Evolutionary conservation across 2,113 vertebrate species (phyloP), one percentile per base, ranked within the genome.

Genomic region (Notothenia coriiceps): DNA sequence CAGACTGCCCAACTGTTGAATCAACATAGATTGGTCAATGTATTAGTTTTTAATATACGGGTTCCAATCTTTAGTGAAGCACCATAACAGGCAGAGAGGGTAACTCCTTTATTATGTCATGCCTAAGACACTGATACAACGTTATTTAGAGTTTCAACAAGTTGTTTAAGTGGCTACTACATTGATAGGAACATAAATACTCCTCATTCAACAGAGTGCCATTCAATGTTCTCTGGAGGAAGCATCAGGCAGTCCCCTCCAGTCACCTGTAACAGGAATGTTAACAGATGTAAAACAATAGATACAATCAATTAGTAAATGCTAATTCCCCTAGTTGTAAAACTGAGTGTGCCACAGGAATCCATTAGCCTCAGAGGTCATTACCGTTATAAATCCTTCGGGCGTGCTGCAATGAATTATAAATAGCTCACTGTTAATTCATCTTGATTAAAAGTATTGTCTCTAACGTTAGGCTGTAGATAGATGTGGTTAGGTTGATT

Each of bases 401-500:
- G 77, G 77, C 77, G 66, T 55, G 70, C 71, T 18, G 63, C 74
- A 51, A 14, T 54, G 78, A 87, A 87, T 91, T 80, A 35, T 43
- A 62, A 80, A 89, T 13, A 80, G 52, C 25, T 70, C 46, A 14
- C 22, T 55, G 47, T 75, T 82, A 89, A 89, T 89, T 87, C 77
- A 86, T 87, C 72, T 82, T 10, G 29, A 87, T 90, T 82, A 54
- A 77, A 84, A 73, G 73, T 76, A 67, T 60, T 4, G 70, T 59
- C 29, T 64, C 2, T 25, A 25, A 25, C 25, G 6, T 71, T 57
- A 56, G 44, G 46, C 20, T 65, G 56, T 68, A 64, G 84, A 84
- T 65, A 20, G 20, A 69, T 77, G 52, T 33, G 35, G 60, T 80
- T 69, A 70, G 60, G 79, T 55, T 33, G 51, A 76, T 70, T 72